A percentile compares a stretch with the other conserved stretches of the same genome.
These are phyloP conservation scores for Phylloscopus collybita DNA, from an alignment of 2,797 vertebrate genomes.

Conservation along the genomic window DNA sequence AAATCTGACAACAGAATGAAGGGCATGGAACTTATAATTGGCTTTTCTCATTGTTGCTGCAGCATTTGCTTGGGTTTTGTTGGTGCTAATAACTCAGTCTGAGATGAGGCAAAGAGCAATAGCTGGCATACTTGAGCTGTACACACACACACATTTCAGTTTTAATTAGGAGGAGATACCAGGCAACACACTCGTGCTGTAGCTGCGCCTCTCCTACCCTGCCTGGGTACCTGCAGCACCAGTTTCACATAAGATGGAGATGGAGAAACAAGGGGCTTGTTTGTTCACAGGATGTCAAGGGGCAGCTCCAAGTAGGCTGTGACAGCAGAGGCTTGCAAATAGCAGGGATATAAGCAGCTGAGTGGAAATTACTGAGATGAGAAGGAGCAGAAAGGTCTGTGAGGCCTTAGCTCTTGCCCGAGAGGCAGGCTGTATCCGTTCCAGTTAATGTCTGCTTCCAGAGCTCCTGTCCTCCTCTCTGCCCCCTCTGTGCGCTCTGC, in stretches of 20 bases:
- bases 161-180: not conserved
- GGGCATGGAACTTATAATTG: not conserved
- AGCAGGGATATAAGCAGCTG: not conserved
- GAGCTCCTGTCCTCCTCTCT: not conserved
- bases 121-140: not conserved
- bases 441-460: not conserved
- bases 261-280: not conserved
- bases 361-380: not conserved
- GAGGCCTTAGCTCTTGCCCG: not conserved
- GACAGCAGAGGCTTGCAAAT: not conserved
- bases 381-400: constrained; percentile 4
- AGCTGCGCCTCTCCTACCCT: not conserved
- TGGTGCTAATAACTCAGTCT: not conserved
- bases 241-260: not conserved
- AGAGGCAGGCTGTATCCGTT: not conserved
- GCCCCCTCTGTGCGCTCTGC: fast-evolving
- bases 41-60: not conserved
- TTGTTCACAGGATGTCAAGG: not conserved
- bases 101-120: not conserved
- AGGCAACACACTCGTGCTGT: fast-evolving
- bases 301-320: not conserved
- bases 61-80: not conserved
- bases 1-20: not conserved
- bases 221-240: not conserved
- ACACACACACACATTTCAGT: not conserved